Evolutionary conservation across 2,113 vertebrate genomes (phyloP), one percentile per base, ranked within the genome.

Genomic region (Oreocharis arfaki): DNA sequence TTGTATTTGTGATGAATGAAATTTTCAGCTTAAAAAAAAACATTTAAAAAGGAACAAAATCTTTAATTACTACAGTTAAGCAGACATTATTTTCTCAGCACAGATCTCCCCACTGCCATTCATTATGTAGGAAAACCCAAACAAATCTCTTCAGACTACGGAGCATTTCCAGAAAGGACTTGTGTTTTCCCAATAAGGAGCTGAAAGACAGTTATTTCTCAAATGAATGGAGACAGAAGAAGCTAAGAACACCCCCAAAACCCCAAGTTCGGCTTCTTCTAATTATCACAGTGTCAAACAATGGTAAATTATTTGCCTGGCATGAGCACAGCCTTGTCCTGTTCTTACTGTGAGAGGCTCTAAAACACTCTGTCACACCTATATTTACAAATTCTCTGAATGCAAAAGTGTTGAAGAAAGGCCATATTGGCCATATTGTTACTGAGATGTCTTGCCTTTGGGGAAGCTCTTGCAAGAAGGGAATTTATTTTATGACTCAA

Each of bases 301-400:
- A 30, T 14, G 9, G 14, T 53, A 42, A 85, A 67, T 83, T 78
- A 61, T 71, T 75, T 86, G 13, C 27, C 20, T 65, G 61, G 8
- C 42, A 65, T 0, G 0, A 16, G 24, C 39, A 63, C 6, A 75
- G 6, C 2, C 32, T 5, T 7, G 16, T 44, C 63, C 44, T 56
- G 6, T 47, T 81, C 44, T 78, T 67, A 37, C 39, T 52, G 32
- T 63, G 44, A 50, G 41, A 60, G 23, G 27, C 33, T 81, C 26
- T 86, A 37, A 56, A 89, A 79, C 63, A 32, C 33, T 26, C 52
- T 76, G 13, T 26, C 44, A 44, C 39, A 74, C 6, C 27, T 26
- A 0, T 46, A 12, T 68, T 69, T 55, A 37, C 56, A 71, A 69
- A 16, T 63, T 67, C 13, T 70, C 52, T 47, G 24, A n/a, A 50